Evolutionary conservation across 2,113 vertebrate species (phyloP), one percentile per base, ranked within the genome.

Genomic region (Mustela nigripes): DNA sequence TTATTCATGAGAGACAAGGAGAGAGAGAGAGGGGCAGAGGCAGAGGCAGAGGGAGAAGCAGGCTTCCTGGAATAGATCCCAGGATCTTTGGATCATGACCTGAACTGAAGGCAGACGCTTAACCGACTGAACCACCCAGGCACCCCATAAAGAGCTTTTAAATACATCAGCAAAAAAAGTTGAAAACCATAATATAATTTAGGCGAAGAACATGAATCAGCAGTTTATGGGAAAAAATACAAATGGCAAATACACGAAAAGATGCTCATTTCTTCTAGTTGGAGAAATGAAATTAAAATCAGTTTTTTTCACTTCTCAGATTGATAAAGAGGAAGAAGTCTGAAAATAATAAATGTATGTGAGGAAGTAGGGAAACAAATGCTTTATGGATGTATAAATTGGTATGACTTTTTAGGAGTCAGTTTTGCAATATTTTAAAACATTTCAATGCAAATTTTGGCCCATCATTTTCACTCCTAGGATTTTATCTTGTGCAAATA

Each of bases 291-390:
- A 62, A 58, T 94, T 89, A 89, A 90, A 83, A 65, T 24, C 14
- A 50, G n/a, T 48, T 67, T 84, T 76, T 95, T 85, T 31, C 16
- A 71, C 48, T 86, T 45, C 69, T 50, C 50, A 50, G 28, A n/a
- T 69, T 86, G 39, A 26, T 76, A 91, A 94, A 76, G n/a, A 53
- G 86, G 48, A 39, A 88, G 76, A 91, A 45, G 7, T 71, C 82
- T 91, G 60, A 88, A 94, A 91, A 78, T 94, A 71, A 36, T 56
- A 88, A 73, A 42, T 14, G 22, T 65, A 39, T 73, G 65, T 96
- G 78, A 84, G 26, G 31, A 48, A 79, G 4, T 39, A 79, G 62
- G 39, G 83, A 94, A 84, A 73, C n/a, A 80, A 16, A 93, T 15
- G 58, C 56, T 69, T 45, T 24, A 19, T 53, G 24, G 33, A 50